A percentile compares a stretch with the other conserved stretches of the same genome.
These are phyloP conservation scores for Acronicta leporina DNA, from an alignment of 2,888 invertebrate species.

Conservation along the genomic window DNA sequence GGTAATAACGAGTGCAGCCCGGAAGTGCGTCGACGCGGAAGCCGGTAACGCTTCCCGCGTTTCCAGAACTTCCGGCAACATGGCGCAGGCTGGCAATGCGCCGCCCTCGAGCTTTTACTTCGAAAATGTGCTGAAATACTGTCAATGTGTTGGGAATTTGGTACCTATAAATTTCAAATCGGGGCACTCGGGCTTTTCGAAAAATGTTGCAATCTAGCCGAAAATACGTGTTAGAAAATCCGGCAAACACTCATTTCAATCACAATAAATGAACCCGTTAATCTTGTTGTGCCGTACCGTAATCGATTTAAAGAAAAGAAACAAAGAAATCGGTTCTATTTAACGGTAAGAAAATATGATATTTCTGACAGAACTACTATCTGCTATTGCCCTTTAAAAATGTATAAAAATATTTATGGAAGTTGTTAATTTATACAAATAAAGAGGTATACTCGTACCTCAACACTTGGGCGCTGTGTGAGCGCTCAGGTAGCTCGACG, in stretches of 20 bases:
- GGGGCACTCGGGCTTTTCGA: conserved; percentile 5
- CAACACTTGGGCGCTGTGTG: conserved; percentile 1
- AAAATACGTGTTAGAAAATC: conserved; percentile 32
- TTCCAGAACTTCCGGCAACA: conserved; percentile 65
- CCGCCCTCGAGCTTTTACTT: conserved; percentile 25
- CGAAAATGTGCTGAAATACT: conserved; percentile 39
- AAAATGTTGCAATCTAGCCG: conserved; percentile 17
- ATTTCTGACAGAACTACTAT: background rate
- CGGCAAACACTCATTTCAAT: conserved; percentile 8
- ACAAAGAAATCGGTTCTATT: too few relatives aligned
- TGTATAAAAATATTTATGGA: too few relatives aligned
- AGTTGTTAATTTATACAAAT: background rate
- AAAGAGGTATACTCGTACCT: background rate
- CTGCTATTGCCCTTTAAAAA: too few relatives aligned
- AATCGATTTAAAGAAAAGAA: conserved; percentile 15
- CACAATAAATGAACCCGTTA: background rate
- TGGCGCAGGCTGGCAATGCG: conserved; percentile 49
- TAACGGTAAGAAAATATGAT: background rate
- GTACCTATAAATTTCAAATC: conserved; percentile 35
- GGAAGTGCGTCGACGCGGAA: conserved; percentile 72
- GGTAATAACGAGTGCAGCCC: conserved; percentile 59
- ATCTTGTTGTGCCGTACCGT: background rate
- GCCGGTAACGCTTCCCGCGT: conserved; percentile 66
- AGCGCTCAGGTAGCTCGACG: conserved; percentile 17
- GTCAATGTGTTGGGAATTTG: conserved; percentile 36